Conservation (phyloP, 2,113 vertebrate genomes). For the Xyrauchen texanus region DNA sequence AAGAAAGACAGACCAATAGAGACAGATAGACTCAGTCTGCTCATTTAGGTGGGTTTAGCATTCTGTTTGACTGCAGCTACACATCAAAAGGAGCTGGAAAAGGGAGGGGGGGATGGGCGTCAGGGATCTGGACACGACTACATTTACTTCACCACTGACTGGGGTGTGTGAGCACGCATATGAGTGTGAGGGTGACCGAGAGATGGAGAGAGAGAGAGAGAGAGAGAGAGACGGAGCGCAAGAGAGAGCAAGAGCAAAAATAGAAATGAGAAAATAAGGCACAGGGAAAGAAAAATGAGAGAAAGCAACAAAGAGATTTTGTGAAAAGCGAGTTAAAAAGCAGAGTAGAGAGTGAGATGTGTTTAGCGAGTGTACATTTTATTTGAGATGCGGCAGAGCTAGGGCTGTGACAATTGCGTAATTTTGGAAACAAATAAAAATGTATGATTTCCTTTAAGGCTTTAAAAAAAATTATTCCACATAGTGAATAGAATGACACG, state of each 20-base stretch:
- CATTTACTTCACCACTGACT: conserved; percentile 7
- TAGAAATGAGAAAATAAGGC: not conserved
- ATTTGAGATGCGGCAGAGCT: too few species aligned
- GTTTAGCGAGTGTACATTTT: too few species aligned
- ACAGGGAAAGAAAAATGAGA: conserved; percentile 9
- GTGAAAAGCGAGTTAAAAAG: too few species aligned
- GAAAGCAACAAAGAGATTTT: not conserved
- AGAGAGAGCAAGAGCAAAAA: not conserved
- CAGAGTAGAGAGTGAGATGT: too few species aligned
- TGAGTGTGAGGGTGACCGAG: conserved; percentile 4
- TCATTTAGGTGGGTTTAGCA: conserved; percentile 23
- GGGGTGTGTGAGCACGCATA: not conserved
- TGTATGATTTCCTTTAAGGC: too few species aligned
- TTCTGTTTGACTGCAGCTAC: conserved; percentile 32
- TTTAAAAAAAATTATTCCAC: too few species aligned
- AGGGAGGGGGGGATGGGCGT: not conserved
- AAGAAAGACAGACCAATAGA: not conserved
- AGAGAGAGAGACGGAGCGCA: not conserved
- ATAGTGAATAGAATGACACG: too few species aligned
- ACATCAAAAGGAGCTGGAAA: conserved; percentile 29
- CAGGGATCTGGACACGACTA: not conserved
- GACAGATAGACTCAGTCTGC: not conserved
- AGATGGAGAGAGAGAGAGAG: not conserved
- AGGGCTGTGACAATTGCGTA: too few species aligned
- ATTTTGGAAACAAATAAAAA: too few species aligned